These are phyloP conservation scores for Cyprinodon variegatus DNA, from an alignment of 2,113 vertebrate genomes.

Conservation along the genomic window DNA sequence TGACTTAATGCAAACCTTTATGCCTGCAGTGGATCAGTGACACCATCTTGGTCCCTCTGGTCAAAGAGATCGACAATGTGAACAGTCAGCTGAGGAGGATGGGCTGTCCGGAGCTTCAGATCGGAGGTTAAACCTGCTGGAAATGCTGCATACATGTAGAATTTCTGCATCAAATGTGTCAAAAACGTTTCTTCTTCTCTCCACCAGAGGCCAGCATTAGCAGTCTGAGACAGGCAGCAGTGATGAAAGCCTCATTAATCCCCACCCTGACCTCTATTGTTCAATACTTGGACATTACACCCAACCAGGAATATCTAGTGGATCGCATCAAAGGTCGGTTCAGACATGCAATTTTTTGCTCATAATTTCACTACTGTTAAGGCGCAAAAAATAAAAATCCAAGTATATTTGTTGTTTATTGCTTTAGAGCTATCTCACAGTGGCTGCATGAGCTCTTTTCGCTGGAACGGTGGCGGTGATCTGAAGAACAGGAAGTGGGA, in stretches of 20 bases:
- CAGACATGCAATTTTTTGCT: neutral
- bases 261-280: constrained; percentile 91
- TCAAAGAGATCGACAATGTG: constrained; percentile 91
- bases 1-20: neutral
- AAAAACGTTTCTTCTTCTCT: constrained; percentile 10
- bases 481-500: constrained; percentile 96
- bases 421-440: constrained; percentile 91
- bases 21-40: constrained; percentile 92
- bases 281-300: constrained; percentile 92
- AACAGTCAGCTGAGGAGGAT: constrained; percentile 93
- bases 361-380: neutral
- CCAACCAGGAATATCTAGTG: constrained; percentile 95
- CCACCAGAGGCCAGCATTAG: constrained; percentile 92
- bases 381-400: neutral
- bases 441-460: constrained; percentile 96
- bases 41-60: constrained; percentile 91
- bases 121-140: constrained; percentile 85
- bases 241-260: constrained; percentile 90
- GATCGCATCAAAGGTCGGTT: constrained; percentile 90
- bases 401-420: constrained; percentile 3
- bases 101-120: constrained; percentile 94
- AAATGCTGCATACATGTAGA: neutral
- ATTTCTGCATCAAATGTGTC: neutral
- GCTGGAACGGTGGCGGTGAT: constrained; percentile 93
- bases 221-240: constrained; percentile 93